Base-by-base conservation (phyloP, 2,797 vertebrate genomes). In the Sandelia bainsii region DNA sequence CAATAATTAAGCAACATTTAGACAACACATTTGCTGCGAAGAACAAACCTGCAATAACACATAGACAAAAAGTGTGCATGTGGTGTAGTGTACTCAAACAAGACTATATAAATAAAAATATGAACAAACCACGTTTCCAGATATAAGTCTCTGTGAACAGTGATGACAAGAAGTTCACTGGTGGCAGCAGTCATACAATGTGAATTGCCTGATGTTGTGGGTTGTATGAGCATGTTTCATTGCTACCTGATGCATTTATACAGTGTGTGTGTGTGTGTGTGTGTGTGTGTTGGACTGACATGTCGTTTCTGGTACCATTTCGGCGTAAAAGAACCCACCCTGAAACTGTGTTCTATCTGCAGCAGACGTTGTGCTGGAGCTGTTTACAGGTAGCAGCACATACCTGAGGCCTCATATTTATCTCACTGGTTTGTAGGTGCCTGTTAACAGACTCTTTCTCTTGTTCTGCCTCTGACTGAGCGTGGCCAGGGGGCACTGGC, bases 401-500 rank as follows among this genome's bases (percentile, higher is more conserved):
- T 81, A 83, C 80, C 81, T 49, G 56, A 59, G 63, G 74, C 57
- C 32, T 73, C 79, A 84, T 89, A 71, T 80, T 77, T 77, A 88
- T 87, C 81, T 81, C 10, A 3, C 3, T 20, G 59, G 5, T 79
- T 61, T 80, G 60, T 73, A 85, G 84, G 58, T 54, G 57, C 62
- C 71, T 85, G 82, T 64, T 54, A 11, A 48, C 69, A 22, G 46
- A 40, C 67, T 75, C 57, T 50, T 20, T 72, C 39, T 71, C 67
- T 64, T 61, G 37, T 63, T 78, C 74, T 44, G 27, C 39, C 20
- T 59, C 57, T 82, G 52, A 14, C 61, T 34, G 66, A 78, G 69
- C 29, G n/a, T 79, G 67, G 67, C 76, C 69, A 75, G 52, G 23
- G 72, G 79, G 62, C 49, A 74, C 48, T 13, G 3, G 45, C 49